A percentile compares a stretch with the other conserved stretches of the same genome.
Evolutionary conservation across 2,113 vertebrate species (phyloP).

Genomic region (Menura novaehollandiae): DNA sequence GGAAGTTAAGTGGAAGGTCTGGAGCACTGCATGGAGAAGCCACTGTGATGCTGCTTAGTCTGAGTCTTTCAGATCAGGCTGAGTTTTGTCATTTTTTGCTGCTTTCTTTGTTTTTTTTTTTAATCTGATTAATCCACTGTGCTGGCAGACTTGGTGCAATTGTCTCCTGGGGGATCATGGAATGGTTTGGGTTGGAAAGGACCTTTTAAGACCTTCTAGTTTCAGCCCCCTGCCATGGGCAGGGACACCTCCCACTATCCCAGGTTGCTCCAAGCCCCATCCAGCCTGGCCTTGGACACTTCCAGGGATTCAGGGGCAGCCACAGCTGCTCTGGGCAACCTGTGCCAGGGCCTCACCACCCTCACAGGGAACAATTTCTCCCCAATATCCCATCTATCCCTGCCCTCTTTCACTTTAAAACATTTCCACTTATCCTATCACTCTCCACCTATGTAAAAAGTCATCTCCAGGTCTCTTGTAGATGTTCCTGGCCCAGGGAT

Average conservation of each 20-base stretch:
- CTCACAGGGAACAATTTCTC: background rate
- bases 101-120: background rate
- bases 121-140: background rate
- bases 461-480: background rate
- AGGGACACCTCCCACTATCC: background rate
- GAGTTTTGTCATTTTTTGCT: background rate
- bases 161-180: background rate
- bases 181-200: background rate
- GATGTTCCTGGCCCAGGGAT: background rate
- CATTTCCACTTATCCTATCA: background rate
- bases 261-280: accelerated
- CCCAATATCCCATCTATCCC: background rate
- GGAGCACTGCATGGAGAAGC: background rate
- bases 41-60: background rate
- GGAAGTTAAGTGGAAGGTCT: background rate
- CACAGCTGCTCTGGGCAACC: background rate
- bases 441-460: background rate
- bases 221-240: background rate
- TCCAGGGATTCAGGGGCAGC: background rate
- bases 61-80: background rate
- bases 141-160: background rate
- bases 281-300: background rate
- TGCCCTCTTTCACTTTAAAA: background rate
- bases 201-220: background rate
- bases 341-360: background rate